Percentiles rank a stretch among this genome's conserved stretches.
These are phyloP conservation scores for Holothuria scabra DNA, from an alignment of 53 echinoderm and acorn worm genomes.

Conservation along the genomic window DNA sequence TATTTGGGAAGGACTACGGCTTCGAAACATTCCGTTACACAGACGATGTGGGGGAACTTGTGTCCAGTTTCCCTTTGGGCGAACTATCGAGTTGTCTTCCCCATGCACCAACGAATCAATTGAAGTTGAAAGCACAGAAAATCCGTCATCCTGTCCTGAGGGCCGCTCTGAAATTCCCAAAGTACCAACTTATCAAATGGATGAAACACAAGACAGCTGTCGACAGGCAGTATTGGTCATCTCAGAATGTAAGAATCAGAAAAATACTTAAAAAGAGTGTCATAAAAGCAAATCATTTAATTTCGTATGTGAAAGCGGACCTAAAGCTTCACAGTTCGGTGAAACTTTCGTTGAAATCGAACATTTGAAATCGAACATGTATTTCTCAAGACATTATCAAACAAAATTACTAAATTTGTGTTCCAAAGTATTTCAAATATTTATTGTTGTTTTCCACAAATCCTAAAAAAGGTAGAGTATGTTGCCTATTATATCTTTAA, in stretches of 20 bases:
- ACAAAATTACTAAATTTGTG: too few relatives aligned
- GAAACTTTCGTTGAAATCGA: too few relatives aligned
- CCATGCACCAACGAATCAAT: not conserved
- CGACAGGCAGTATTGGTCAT: conserved; percentile 13
- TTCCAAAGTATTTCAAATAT: too few relatives aligned
- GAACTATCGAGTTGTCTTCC: conserved; percentile 15
- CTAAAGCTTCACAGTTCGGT: too few relatives aligned
- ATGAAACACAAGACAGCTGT: not conserved
- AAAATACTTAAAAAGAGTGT: too few relatives aligned
- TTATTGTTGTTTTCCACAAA: too few relatives aligned
- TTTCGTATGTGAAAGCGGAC: too few relatives aligned
- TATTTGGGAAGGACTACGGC: conserved; percentile 76
- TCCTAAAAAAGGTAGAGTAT: too few relatives aligned
- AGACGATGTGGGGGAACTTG: conserved; percentile 56
- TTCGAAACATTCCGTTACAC: conserved; percentile 72
- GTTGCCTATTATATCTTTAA: too few relatives aligned
- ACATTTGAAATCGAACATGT: too few relatives aligned
- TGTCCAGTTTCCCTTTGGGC: conserved; percentile 51
- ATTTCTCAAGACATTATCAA: too few relatives aligned
- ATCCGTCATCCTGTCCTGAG: conserved; percentile 12
- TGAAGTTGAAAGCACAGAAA: conserved; percentile 22
- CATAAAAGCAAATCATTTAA: too few relatives aligned
- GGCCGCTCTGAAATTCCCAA: conserved; percentile 23
- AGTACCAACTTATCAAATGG: not conserved
- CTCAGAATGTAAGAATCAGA: not conserved